Evolutionary conservation across 2,113 vertebrate genomes (phyloP), one percentile per base, ranked within the genome.

Genomic region (Cyanoderma ruficeps): DNA sequence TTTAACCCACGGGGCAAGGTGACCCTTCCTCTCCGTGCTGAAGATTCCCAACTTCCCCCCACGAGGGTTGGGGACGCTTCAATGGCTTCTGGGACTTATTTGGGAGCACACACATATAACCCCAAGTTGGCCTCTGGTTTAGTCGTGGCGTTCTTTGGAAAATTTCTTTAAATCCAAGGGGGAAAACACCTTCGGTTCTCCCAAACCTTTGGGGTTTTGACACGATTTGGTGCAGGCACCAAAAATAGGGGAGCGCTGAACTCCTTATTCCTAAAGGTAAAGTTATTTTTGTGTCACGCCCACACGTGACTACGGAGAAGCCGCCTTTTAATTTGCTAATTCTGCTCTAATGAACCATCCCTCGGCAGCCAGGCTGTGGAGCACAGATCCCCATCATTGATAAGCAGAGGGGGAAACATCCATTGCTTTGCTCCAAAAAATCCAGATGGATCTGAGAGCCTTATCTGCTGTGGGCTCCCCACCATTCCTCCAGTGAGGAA

Each of bases 281-380:
- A 17, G 35, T 7, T 13, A 30, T 79, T 89, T 78, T 59, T 31
- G 11, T n/a, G 35, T 56, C 83, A 47, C 37, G 4, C 25, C 47
- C 41, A 23, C 41, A 19, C 1, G 1, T 5, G 56, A 28, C 44
- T 5, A 2, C 1, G 4, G 52, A 84, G 83, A 6, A 71, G 39
- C 71, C 81, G 71, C 75, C 25, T 2, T 6, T 74, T 68, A 44
- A 88, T 95, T 90, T 71, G 59, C 49, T 11, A 27, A 41, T 18
- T 41, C 27, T n/a, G 46, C 82, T 78, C 68, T 92, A 96, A 96
- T 96, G 92, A 90, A 92, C 21, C 22, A 1, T 52, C 90, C n/a
- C 78, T 80, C 81, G 61, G 9, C 84, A 67, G 83, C 91, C 92
- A 70, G 42, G 69, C 84, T 90, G 94, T 21, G 0, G 67, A 85